These are phyloP conservation scores for Enteromius fasciolatus DNA, from an alignment of 2,797 vertebrate species.

Conservation along the genomic window DNA sequence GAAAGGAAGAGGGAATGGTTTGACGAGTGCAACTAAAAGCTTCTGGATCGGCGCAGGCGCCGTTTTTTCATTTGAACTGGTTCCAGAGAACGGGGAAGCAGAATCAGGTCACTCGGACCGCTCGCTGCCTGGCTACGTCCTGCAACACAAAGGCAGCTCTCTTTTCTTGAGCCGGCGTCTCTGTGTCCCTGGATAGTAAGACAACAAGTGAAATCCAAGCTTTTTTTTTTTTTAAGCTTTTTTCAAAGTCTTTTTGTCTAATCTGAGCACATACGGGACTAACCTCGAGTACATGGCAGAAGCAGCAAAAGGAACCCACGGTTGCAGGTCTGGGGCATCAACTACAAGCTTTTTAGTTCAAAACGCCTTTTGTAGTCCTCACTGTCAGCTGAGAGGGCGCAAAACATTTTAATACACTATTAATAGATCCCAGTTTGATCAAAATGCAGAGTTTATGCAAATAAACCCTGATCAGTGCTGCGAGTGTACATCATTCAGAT, in stretches of 20 bases:
- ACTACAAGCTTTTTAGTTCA: neutral
- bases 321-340: neutral
- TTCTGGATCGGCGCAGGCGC: slow-evolving; percentile 56
- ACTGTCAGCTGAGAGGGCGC: neutral
- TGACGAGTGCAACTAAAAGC: slow-evolving; percentile 63
- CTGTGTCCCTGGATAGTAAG: slow-evolving; percentile 32
- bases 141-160: slow-evolving; percentile 74
- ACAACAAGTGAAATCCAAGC: slow-evolving; percentile 40
- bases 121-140: slow-evolving; percentile 73
- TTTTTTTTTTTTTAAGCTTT: slow-evolving; percentile 4
- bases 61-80: slow-evolving; percentile 66
- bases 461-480: slow-evolving; percentile 21
- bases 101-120: slow-evolving; percentile 80
- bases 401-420: slow-evolving; percentile 6
- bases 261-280: neutral
- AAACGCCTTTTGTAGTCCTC: slow-evolving; percentile 6
- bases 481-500: slow-evolving; percentile 40
- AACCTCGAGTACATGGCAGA: slow-evolving; percentile 23
- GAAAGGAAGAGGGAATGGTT: slow-evolving; percentile 49
- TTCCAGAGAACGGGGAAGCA: slow-evolving; percentile 66
- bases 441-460: slow-evolving; percentile 17
- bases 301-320: neutral
- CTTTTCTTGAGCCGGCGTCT: slow-evolving; percentile 50
- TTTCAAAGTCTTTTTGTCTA: slow-evolving; percentile 30
- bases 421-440: slow-evolving; percentile 43